These are phyloP conservation scores for Cryptocephalus primarius DNA, from an alignment of 2,888 invertebrate species.

Conservation along the genomic window DNA sequence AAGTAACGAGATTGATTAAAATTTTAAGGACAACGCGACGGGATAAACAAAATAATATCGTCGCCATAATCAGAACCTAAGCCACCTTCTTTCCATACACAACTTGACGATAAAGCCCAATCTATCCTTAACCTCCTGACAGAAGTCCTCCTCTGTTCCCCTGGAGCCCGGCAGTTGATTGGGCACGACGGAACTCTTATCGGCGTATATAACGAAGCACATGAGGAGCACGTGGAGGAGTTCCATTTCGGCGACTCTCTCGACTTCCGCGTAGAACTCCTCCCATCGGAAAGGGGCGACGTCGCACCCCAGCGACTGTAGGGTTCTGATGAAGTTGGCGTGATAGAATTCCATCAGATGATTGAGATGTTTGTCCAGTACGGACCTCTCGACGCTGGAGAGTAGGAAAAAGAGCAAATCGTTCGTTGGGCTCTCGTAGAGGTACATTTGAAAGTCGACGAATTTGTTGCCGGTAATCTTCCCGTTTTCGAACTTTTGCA, in stretches of 20 bases:
- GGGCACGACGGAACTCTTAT: too few relatives aligned
- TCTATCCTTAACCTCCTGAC: too few relatives aligned
- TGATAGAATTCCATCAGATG: slow-evolving; percentile 12
- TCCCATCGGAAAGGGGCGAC: slow-evolving; percentile 2
- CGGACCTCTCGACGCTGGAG: slow-evolving; percentile 16
- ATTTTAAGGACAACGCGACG: too few relatives aligned
- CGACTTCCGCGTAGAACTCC: slow-evolving; percentile 2
- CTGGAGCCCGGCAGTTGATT: too few relatives aligned
- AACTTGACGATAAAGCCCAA: too few relatives aligned
- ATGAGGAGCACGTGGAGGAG: too few relatives aligned
- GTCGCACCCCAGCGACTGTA: slow-evolving; percentile 7
- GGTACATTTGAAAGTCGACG: slow-evolving; percentile 21
- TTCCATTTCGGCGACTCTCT: background rate
- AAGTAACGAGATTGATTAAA: too few relatives aligned
- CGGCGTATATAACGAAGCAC: too few relatives aligned
- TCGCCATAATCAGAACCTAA: too few relatives aligned
- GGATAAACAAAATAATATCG: too few relatives aligned
- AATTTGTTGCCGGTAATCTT: slow-evolving; percentile 15
- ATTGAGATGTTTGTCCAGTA: slow-evolving; percentile 8
- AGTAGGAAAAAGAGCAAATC: slow-evolving; percentile 24
- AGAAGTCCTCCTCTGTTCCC: too few relatives aligned
- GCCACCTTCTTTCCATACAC: too few relatives aligned
- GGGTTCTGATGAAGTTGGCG: slow-evolving; percentile 4
- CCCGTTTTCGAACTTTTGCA: slow-evolving; percentile 32
- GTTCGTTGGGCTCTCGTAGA: slow-evolving; percentile 15